These are phyloP conservation scores for Microdon myrmicae DNA, from an alignment of 2,888 invertebrate species.

Conservation along the genomic window DNA sequence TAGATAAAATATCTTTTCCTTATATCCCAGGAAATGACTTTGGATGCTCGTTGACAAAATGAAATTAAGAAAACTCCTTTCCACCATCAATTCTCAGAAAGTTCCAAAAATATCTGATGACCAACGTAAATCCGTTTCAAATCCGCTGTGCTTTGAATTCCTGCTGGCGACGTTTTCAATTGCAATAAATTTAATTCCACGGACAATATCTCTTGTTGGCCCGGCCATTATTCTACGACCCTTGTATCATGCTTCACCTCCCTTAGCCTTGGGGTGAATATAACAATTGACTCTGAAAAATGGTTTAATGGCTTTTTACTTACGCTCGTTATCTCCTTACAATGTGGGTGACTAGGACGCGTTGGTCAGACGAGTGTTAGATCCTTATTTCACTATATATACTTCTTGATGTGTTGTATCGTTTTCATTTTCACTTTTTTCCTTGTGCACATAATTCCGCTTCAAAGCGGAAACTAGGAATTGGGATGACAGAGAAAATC, in stretches of 20 bases:
- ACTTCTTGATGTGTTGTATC: conserved; percentile 26
- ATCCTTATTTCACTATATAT: conserved; percentile 43
- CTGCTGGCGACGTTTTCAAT: conserved; percentile 42
- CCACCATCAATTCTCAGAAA: conserved; percentile 13
- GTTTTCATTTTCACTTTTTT: conserved; percentile 2
- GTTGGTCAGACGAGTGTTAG: conserved; percentile 35
- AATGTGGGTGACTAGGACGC: conserved; percentile 2
- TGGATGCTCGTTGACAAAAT: too few species aligned
- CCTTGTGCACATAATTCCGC: too few species aligned
- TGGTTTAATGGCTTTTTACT: conserved; percentile 51
- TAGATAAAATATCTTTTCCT: too few species aligned
- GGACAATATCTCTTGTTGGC: conserved; percentile 38
- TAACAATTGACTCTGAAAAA: conserved; percentile 51
- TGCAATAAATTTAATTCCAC: conserved; percentile 48
- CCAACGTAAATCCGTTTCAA: conserved; percentile 45
- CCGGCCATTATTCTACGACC: not conserved
- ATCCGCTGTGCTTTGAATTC: conserved; percentile 35
- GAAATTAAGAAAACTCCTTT: too few species aligned
- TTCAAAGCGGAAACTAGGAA: conserved; percentile 10
- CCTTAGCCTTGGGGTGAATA: conserved; percentile 2
- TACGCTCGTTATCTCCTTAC: conserved; percentile 38
- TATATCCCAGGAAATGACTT: too few species aligned
- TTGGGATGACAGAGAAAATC: conserved; percentile 16
- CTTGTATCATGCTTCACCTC: not conserved
- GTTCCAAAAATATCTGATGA: conserved; percentile 23